Evolutionary conservation across 2,797 vertebrate species (phyloP), one percentile per base, ranked within the genome.

Genomic region (Bryconaethiops microstoma): DNA sequence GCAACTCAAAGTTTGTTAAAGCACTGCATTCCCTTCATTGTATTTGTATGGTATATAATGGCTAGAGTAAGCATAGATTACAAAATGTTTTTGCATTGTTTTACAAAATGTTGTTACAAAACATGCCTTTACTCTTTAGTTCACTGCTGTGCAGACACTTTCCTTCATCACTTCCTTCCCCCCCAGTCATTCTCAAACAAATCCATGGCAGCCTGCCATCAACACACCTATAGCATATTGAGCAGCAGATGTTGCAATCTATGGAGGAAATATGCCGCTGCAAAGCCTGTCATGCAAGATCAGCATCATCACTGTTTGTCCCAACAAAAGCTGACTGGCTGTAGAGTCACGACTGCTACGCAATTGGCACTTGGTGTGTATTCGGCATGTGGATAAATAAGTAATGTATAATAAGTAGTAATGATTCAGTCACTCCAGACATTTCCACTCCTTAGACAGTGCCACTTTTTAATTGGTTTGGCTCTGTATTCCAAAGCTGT

Each of bases 191-290:
- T 50, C 13, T 45, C 19, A 17, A 69, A 40, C 40, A 60, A 62
- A 52, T 74, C 48, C 72, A 60, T 62, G 67, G 42, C 60, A 57
- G 21, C 8, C 25, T 76, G 64, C 39, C 42, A 39, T 76, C 23
- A 75, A 81, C 79, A 76, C 65, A 70, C 73, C 64, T 71, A 63
- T 62, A 23, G 48, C 42, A 76, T 71, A 81, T 70, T 76, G 54
- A 81, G 65, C 73, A 76, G 67, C 64, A 62, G 79, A 62, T 75
- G 64, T 60, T 81, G 55, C 64, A 70, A 65, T 39, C 50, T 81
- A 63, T 62, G 55, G 65, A 62, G 21, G 29, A 75, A 80, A 50
- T 25, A 2, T 62, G 42, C 65, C 29, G 14, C 23, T n/a, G 50
- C 62, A 67, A 62, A 59, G 65, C 23, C 40, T 57, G 70, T 52